These are phyloP conservation scores for Catocala sponsa DNA, from an alignment of 2,888 invertebrate genomes.

Conservation along the genomic window DNA sequence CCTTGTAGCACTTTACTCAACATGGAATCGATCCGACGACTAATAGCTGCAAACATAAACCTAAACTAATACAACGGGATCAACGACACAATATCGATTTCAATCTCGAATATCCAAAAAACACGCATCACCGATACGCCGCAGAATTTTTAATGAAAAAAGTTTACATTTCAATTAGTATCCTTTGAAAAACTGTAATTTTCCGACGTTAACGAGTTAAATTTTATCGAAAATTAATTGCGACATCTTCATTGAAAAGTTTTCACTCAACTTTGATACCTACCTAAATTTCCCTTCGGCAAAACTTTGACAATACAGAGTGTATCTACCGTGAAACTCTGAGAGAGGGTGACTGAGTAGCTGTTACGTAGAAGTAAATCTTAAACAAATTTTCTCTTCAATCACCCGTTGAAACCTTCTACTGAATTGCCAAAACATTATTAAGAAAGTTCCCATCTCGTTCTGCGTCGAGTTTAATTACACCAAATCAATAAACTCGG, in stretches of 20 bases:
- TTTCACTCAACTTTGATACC: constrained; percentile 80
- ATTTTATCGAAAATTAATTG: constrained; percentile 88
- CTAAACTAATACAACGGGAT: no score
- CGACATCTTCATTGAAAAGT: constrained; percentile 86
- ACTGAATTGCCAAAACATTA: constrained; percentile 63
- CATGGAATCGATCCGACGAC: no score
- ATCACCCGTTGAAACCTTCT: constrained; percentile 59
- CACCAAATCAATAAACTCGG: constrained; percentile 52
- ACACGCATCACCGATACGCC: constrained; percentile 1
- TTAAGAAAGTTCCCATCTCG: constrained; percentile 63
- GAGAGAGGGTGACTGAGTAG: constrained; percentile 62
- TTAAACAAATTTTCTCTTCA: constrained; percentile 70
- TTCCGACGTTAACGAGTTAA: constrained; percentile 85
- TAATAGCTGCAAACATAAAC: no score
- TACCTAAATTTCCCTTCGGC: constrained; percentile 75
- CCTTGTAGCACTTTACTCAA: no score
- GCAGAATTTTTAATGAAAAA: constrained; percentile 75
- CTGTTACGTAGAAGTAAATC: constrained; percentile 62
- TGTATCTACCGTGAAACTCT: constrained; percentile 64
- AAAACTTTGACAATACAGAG: constrained; percentile 76
- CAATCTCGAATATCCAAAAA: not conserved
- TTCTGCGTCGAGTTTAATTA: constrained; percentile 59
- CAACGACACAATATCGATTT: no score
- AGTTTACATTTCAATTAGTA: constrained; percentile 83
- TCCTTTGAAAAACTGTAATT: constrained; percentile 80